These are phyloP conservation scores for human DNA, from an alignment of 2,113 vertebrate genomes.

Conservation along the genomic window DNA sequence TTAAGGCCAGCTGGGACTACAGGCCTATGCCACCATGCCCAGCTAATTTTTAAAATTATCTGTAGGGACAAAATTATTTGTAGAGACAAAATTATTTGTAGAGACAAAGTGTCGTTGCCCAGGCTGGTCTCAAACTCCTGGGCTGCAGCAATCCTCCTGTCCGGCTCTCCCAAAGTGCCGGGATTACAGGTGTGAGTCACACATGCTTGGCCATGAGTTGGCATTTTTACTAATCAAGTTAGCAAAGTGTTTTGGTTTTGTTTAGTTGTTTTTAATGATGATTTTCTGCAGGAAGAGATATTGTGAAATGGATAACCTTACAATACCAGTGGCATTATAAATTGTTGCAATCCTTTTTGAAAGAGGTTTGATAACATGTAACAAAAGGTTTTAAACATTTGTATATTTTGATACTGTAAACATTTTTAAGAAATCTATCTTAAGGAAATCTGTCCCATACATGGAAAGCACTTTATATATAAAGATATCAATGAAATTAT, in stretches of 20 bases:
- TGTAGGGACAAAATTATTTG: too few relatives aligned
- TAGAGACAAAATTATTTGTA: too few relatives aligned
- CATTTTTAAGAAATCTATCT: background rate
- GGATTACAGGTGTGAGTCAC: too few relatives aligned
- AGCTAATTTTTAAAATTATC: too few relatives aligned
- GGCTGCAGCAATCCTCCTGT: too few relatives aligned
- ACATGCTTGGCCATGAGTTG: background rate
- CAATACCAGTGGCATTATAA: background rate
- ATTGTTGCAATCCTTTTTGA: constrained; percentile 6
- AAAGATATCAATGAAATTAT: background rate
- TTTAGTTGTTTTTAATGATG: background rate
- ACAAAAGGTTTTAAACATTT: background rate
- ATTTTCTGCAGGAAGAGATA: background rate
- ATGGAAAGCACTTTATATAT: background rate
- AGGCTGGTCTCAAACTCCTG: too few relatives aligned
- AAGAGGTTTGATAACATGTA: background rate
- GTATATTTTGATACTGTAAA: background rate
- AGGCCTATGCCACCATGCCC: too few relatives aligned
- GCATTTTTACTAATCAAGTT: background rate
- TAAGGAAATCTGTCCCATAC: background rate
- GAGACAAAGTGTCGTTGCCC: too few relatives aligned
- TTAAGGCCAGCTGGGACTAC: too few relatives aligned
- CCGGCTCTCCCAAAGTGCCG: too few relatives aligned
- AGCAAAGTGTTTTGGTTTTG: background rate
- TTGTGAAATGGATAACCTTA: background rate